phyloP scores from a whole-genome alignment of 1,140 invertebrate genomes.

The Drosophila watanabei region DNA sequence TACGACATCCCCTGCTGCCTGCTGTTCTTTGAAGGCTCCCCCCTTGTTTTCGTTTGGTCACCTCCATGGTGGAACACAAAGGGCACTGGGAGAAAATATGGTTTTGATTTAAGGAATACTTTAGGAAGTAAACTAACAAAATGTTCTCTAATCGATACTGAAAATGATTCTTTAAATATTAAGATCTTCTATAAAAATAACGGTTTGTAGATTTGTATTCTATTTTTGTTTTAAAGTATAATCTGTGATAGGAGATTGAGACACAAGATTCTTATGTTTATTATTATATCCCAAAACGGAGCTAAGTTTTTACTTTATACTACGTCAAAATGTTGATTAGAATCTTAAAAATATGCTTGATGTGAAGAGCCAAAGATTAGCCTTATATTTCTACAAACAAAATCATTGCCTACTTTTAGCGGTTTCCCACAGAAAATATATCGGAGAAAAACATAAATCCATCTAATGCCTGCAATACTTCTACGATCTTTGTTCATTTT shows the following conservation, averaged over 20 bases:
- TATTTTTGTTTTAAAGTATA: background rate
- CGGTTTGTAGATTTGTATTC: background rate
- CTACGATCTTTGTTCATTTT: background rate
- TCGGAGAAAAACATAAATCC: background rate
- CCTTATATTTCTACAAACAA: background rate
- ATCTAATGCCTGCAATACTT: too few species aligned
- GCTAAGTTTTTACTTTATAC: background rate
- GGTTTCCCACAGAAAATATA: too few species aligned
- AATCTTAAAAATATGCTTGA: background rate
- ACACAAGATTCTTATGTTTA: background rate
- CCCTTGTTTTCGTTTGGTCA: conserved; percentile 68
- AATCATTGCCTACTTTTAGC: background rate
- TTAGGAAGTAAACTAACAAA: too few species aligned
- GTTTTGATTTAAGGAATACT: too few species aligned
- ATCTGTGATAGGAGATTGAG: too few species aligned
- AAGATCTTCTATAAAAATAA: background rate
- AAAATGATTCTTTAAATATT: background rate
- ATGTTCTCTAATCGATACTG: background rate
- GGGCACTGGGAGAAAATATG: conserved; percentile 2
- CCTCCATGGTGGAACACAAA: conserved; percentile 46
- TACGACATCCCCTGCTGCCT: background rate
- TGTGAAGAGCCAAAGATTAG: background rate
- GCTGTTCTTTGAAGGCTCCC: background rate
- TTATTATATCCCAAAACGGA: background rate
- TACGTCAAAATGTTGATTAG: background rate